These are phyloP conservation scores for Sus scrofa DNA, from an alignment of 2,113 vertebrate species.

Conservation along the genomic window T2T-Sscrofa CM000826.6:120349001-120349500, in stretches of 20 bases:
- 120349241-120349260: not conserved
- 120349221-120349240: not conserved
- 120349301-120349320: not conserved
- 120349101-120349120: not conserved
- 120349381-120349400: not conserved
- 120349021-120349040: not conserved
- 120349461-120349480: slow-evolving; percentile 57
- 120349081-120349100: not conserved
- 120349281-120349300: not conserved
- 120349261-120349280: not conserved
- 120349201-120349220: slow-evolving; percentile 2
- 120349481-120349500: slow-evolving; percentile 63
- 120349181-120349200: not conserved
- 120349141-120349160: not conserved
- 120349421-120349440: slow-evolving; percentile 53
- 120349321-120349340: not conserved
- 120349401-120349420: slow-evolving; percentile 24
- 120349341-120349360: not conserved
- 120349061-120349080: not conserved
- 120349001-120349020: not conserved
- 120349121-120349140: not conserved
- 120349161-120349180: not conserved
- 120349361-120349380: not conserved
- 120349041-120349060: not conserved
- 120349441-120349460: slow-evolving; percentile 56